phyloP scores from a whole-genome alignment of 1,140 invertebrate species.

The Euschistus heros region DNA sequence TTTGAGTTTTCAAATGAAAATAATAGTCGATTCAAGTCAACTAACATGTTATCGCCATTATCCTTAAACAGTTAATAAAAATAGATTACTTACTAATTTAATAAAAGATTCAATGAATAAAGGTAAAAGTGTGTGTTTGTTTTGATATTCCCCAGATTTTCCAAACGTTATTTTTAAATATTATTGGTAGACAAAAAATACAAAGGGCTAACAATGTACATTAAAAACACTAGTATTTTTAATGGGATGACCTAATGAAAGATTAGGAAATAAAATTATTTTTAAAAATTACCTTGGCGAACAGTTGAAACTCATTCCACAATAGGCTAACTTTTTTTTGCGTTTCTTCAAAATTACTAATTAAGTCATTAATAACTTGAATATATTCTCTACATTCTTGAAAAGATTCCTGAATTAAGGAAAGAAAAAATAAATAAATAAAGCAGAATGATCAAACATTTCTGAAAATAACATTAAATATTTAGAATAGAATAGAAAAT shows the following conservation, averaged over 20 bases:
- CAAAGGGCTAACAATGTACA: no score
- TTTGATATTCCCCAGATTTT: no score
- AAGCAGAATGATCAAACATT: neutral
- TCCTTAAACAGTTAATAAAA: no score
- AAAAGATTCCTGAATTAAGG: neutral
- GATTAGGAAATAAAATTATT: neutral
- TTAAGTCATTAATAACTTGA: slow-evolving; percentile 5
- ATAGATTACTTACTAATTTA: no score
- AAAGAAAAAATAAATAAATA: neutral
- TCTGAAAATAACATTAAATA: neutral
- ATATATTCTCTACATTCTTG: slow-evolving; percentile 6
- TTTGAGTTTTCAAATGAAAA: no score
- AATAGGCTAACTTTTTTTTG: neutral
- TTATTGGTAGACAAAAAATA: no score
- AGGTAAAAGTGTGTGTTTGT: no score
- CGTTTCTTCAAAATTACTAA: neutral
- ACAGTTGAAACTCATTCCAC: neutral
- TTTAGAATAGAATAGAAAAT: neutral
- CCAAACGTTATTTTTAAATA: no score
- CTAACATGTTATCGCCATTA: no score
- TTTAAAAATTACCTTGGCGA: neutral
- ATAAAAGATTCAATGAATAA: no score
- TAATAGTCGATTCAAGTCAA: no score
- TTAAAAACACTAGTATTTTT: neutral
- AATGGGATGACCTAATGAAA: neutral